Conservation (phyloP, 2,113 vertebrate species). For the Limanda limanda region DNA sequence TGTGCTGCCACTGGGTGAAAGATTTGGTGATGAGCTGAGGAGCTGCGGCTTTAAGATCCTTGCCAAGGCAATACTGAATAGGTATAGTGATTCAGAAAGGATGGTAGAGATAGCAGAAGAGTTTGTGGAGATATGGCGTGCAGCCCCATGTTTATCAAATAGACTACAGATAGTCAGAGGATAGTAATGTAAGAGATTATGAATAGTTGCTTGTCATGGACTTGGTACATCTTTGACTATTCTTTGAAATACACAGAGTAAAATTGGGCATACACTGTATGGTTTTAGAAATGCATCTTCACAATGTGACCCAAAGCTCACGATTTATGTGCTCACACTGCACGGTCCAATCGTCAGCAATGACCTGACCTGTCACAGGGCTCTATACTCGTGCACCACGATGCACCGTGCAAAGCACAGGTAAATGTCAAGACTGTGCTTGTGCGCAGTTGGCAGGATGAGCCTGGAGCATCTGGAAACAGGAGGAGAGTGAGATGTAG, state of each 20-base stretch:
- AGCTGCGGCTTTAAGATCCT: slow-evolving; percentile 79
- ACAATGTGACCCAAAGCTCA: too few species aligned
- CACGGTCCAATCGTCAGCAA: too few species aligned
- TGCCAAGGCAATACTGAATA: slow-evolving; percentile 68
- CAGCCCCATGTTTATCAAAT: slow-evolving; percentile 45
- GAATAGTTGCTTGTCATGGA: background rate
- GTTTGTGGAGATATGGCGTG: slow-evolving; percentile 48
- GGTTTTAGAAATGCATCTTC: too few species aligned
- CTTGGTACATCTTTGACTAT: slow-evolving; percentile 17
- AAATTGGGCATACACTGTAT: too few species aligned
- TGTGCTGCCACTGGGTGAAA: slow-evolving; percentile 55
- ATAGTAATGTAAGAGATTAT: slow-evolving; percentile 37
- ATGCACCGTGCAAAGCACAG: too few species aligned
- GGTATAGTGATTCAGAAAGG: slow-evolving; percentile 56
- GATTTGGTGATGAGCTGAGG: slow-evolving; percentile 62
- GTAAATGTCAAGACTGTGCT: too few species aligned
- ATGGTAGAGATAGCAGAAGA: slow-evolving; percentile 64
- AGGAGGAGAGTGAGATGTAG: too few species aligned
- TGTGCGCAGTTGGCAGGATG: too few species aligned
- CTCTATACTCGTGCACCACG: too few species aligned
- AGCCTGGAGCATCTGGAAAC: too few species aligned
- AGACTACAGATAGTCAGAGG: slow-evolving; percentile 25
- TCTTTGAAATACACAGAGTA: background rate
- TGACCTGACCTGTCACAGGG: too few species aligned
- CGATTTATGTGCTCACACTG: too few species aligned